A percentile compares a stretch with the other conserved stretches of the same genome.
These are phyloP conservation scores for Helostoma temminkii DNA, from an alignment of 2,797 vertebrate species.

Conservation along the genomic window DNA sequence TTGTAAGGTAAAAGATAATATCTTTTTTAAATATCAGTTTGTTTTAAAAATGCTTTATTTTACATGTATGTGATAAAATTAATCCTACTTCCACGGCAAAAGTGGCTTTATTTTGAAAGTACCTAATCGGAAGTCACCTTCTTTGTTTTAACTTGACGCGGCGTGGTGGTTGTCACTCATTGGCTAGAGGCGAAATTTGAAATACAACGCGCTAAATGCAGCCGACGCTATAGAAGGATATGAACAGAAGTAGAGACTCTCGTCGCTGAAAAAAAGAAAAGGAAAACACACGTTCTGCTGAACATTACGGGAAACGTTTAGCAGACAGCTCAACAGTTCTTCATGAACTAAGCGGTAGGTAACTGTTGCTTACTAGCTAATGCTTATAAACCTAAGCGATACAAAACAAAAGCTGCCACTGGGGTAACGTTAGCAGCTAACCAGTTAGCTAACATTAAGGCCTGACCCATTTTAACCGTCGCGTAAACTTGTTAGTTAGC, in stretches of 20 bases:
- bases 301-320: neutral
- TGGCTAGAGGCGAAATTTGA: constrained; percentile 85
- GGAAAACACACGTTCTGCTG: neutral
- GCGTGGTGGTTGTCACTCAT: constrained; percentile 57
- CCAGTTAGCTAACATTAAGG: neutral
- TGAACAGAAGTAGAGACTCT: neutral
- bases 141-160: neutral
- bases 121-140: neutral
- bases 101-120: constrained; percentile 46
- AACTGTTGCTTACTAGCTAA: neutral
- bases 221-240: constrained; percentile 12
- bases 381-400: neutral
- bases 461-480: neutral
- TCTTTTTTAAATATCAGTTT: too few species aligned
- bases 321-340: neutral
- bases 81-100: neutral
- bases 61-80: neutral
- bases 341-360: constrained; percentile 23
- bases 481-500: neutral
- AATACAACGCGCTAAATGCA: constrained; percentile 67
- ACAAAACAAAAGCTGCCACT: neutral
- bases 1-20: accelerated
- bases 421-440: neutral
- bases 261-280: neutral
- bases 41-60: too few species aligned